Evolutionary conservation across 2,888 invertebrate genomes (phyloP), one percentile per base, ranked within the genome.

Genomic region (Petrolisthes manimaculis): DNA sequence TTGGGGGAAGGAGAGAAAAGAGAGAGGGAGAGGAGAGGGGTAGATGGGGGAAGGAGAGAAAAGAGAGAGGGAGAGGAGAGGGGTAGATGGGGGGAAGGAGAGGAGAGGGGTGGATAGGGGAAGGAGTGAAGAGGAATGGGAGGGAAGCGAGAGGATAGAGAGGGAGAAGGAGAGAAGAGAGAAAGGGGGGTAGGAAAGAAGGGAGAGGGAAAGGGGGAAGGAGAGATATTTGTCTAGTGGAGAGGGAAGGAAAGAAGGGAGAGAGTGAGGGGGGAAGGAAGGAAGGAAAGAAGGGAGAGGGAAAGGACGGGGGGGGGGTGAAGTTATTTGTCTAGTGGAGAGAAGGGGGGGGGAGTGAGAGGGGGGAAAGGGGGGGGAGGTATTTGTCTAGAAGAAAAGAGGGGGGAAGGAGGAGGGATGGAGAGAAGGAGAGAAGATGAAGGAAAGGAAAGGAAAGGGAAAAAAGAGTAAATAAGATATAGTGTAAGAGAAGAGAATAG

Each of bases 181-280:
- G 61, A 6, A 14, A 61, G 14, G 14, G 14, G 6, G 14, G 14
- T 61, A 14, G 8, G 14, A n/a, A 21, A n/a, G 6, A n/a, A 74
- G 74, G n/a, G n/a, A 74, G 74, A 74, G 74, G n/a, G 74, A 74
- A n/a, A n/a, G 74, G n/a, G 74, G n/a, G 74, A n/a, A n/a, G n/a
- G 74, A 74, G n/a, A 74, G 74, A 74, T 8, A 74, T 8, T 14
- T 8, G n/a, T 8, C 8, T 8, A 74, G 74, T 5, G 74, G 21
- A 5, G 14, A n/a, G 74, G 74, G 74, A n/a, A n/a, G 21, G n/a
- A n/a, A 21, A 6, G n/a, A n/a, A 74, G 74, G n/a, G 21, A 74
- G 5, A 5, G n/a, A n/a, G 21, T 5, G n/a, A 74, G 21, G n/a
- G 5, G 21, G 74, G 74, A n/a, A n/a, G 5, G 5, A 74, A n/a